A percentile compares a stretch with the other conserved stretches of the same genome.
Evolutionary conservation across 2,888 invertebrate genomes (phyloP).

Genomic region (Papilio protenor): DNA sequence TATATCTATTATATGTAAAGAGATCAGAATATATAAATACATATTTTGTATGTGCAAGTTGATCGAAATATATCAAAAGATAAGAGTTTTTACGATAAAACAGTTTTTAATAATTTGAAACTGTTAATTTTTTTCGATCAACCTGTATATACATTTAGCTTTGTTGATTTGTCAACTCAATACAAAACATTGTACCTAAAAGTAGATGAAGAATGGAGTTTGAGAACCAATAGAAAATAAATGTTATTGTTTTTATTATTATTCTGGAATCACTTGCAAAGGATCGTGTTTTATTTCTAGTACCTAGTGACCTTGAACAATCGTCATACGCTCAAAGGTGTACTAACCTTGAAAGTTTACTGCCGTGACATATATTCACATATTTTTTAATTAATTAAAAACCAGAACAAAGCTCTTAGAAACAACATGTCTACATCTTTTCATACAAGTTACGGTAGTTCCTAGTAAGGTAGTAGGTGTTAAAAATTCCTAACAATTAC

Average conservation of each 20-base stretch:
- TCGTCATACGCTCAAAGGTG: slow-evolving; percentile 34
- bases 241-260: slow-evolving; percentile 83
- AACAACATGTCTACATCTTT: not conserved
- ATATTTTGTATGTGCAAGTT: slow-evolving; percentile 71
- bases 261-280: slow-evolving; percentile 84
- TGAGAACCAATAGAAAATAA: slow-evolving; percentile 83
- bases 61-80: slow-evolving; percentile 54
- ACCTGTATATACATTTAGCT: slow-evolving; percentile 61
- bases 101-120: slow-evolving; percentile 42
- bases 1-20: slow-evolving; percentile 77
- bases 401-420: not conserved
- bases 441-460: too few relatives aligned
- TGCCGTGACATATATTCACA: not conserved
- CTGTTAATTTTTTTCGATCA: slow-evolving; percentile 57
- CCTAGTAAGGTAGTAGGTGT: not conserved
- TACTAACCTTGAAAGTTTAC: not conserved
- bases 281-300: slow-evolving; percentile 72
- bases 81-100: slow-evolving; percentile 38
- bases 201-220: slow-evolving; percentile 72
- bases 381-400: not conserved
- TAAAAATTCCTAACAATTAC: not conserved
- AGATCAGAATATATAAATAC: slow-evolving; percentile 76
- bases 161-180: slow-evolving; percentile 79
- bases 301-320: slow-evolving; percentile 45
- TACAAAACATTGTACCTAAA: slow-evolving; percentile 81